These are phyloP conservation scores for Netelia melanura DNA, from an alignment of 2,888 invertebrate genomes.

Conservation along the genomic window DNA sequence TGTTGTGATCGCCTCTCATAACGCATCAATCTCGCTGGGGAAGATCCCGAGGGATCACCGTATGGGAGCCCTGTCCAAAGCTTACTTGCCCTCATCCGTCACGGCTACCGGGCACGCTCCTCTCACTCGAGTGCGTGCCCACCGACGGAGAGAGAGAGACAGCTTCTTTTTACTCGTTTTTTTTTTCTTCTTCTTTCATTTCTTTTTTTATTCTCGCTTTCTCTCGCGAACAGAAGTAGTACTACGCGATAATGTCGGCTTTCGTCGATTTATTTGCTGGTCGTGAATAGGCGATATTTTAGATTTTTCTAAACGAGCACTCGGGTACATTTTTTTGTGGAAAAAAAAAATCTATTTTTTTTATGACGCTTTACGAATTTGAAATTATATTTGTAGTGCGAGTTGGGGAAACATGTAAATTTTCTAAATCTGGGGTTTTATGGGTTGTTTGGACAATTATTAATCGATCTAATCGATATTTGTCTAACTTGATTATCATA, in stretches of 20 bases:
- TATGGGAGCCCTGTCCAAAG: conserved; percentile 75
- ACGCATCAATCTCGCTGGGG: conserved; percentile 78
- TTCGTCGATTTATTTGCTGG: too few species aligned
- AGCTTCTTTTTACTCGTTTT: background rate
- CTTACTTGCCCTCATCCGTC: conserved; percentile 78
- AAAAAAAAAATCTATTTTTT: too few species aligned
- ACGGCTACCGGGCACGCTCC: conserved; percentile 65
- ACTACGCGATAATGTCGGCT: background rate
- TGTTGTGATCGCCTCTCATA: conserved; percentile 79
- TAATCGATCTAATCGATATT: too few species aligned
- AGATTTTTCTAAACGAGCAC: too few species aligned
- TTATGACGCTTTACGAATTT: too few species aligned
- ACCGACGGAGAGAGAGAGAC: conserved; percentile 31
- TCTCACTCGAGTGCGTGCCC: conserved; percentile 59
- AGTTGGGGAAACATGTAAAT: too few species aligned
- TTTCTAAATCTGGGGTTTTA: too few species aligned
- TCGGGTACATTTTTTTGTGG: too few species aligned
- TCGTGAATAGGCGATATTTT: too few species aligned
- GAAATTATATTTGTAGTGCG: too few species aligned
- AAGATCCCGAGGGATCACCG: conserved; percentile 75
- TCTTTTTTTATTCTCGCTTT: background rate
- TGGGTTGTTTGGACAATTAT: too few species aligned
- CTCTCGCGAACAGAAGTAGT: conserved; percentile 2
- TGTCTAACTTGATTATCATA: too few species aligned
- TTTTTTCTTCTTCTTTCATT: background rate